phyloP scores from a whole-genome alignment of 2,797 vertebrate genomes.

The Ibycter americanus region DNA sequence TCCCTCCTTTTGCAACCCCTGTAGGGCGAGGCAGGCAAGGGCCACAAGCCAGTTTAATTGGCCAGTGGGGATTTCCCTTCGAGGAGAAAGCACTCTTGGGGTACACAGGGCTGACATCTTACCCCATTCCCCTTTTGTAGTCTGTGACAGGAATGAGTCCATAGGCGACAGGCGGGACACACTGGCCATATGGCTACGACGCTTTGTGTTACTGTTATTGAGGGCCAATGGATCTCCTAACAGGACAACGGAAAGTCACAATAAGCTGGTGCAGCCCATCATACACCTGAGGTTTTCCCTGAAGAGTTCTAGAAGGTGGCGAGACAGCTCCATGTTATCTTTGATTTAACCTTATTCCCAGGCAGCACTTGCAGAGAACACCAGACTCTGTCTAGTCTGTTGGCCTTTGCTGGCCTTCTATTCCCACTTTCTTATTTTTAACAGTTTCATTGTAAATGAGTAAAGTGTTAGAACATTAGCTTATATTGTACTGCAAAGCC shows the following conservation, averaged over 20 bases:
- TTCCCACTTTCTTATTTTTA: slow-evolving; percentile 33
- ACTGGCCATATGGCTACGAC: fast-evolving
- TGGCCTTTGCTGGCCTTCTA: slow-evolving; percentile 3
- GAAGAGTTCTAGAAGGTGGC: background rate
- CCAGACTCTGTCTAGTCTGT: background rate
- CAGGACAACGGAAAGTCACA: background rate
- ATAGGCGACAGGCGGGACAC: background rate
- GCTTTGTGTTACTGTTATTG: background rate
- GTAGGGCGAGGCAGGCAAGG: background rate
- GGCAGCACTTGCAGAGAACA: background rate
- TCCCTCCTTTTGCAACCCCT: background rate
- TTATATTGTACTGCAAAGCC: slow-evolving; percentile 40
- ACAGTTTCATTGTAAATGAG: slow-evolving; percentile 31
- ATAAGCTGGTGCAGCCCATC: background rate
- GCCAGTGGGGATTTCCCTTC: background rate
- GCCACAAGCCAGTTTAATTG: background rate
- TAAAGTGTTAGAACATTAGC: slow-evolving; percentile 43
- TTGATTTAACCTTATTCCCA: background rate
- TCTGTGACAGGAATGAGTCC: background rate
- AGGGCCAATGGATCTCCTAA: background rate
- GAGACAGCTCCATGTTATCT: background rate
- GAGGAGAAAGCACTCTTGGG: background rate
- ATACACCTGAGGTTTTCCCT: background rate
- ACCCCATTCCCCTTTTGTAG: background rate
- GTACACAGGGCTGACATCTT: background rate